Percentiles rank a stretch among this genome's conserved stretches.
phyloP scores from a whole-genome alignment of 2,888 invertebrate species.

The Drosophila antonietae region DNA sequence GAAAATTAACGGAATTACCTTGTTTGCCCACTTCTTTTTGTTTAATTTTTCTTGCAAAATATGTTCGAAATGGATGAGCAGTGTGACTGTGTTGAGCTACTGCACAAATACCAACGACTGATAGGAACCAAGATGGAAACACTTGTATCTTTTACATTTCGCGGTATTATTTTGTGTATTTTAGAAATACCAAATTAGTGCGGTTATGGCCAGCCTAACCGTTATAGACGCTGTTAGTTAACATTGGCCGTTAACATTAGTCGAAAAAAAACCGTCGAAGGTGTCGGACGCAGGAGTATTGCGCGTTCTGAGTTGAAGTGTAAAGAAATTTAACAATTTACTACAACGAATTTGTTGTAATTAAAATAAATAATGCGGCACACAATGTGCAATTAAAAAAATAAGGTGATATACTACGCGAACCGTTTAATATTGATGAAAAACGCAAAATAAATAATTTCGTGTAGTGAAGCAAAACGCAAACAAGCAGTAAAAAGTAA shows the following conservation, averaged over 20 bases:
- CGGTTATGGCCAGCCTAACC: conserved; percentile 19
- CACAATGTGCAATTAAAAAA: conserved; percentile 35
- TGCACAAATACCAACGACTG: background rate
- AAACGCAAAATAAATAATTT: conserved; percentile 19
- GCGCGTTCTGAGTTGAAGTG: conserved; percentile 54
- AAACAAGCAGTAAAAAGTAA: conserved; percentile 52
- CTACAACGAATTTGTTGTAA: conserved; percentile 56
- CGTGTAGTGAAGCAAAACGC: conserved; percentile 46
- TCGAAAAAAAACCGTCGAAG: conserved; percentile 49
- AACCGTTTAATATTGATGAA: conserved; percentile 21
- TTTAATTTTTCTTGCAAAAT: conserved; percentile 55
- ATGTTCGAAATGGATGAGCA: conserved; percentile 42
- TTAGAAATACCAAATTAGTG: background rate
- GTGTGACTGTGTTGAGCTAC: conserved; percentile 27
- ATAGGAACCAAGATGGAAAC: background rate
- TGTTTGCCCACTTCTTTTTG: conserved; percentile 52
- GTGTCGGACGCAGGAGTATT: conserved; percentile 44
- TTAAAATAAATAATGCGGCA: conserved; percentile 37
- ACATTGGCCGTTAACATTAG: conserved; percentile 42
- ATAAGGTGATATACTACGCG: conserved; percentile 37
- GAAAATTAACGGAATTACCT: conserved; percentile 49
- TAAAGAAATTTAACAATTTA: conserved; percentile 66
- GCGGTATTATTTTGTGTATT: conserved; percentile 24
- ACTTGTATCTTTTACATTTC: background rate
- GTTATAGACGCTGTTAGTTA: conserved; percentile 38